A percentile compares a stretch with the other conserved stretches of the same genome.
phyloP scores from a whole-genome alignment of 2,113 vertebrate genomes.

The Calyptommatus sinebrachiatus region DNA sequence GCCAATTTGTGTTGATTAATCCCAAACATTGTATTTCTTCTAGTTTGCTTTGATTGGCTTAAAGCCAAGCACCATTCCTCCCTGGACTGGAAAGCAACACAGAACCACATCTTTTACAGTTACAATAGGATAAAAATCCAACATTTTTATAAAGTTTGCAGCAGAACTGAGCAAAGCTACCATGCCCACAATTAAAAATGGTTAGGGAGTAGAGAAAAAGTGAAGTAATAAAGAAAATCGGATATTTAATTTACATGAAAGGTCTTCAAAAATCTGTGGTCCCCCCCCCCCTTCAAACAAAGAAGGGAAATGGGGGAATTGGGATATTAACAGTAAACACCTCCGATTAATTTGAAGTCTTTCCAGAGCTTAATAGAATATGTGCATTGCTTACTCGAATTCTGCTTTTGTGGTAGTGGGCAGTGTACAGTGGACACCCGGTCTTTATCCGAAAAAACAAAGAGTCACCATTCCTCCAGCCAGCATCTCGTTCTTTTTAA shows the following conservation, averaged over 20 bases:
- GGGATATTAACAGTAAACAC: too few species aligned
- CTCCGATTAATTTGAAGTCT: neutral
- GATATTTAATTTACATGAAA: neutral
- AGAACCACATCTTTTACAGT: neutral
- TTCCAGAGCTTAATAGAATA: neutral
- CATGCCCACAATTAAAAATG: neutral
- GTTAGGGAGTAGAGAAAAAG: neutral
- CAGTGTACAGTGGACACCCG: neutral
- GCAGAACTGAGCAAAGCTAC: neutral
- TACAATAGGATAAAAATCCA: neutral
- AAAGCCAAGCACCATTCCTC: neutral
- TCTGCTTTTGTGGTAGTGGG: neutral
- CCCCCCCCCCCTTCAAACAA: neutral
- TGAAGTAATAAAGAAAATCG: neutral
- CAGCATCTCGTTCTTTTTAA: conserved; percentile 45
- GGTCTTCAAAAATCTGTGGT: neutral
- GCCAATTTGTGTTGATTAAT: neutral
- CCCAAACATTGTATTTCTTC: neutral
- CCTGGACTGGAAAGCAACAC: neutral
- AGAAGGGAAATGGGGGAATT: too few species aligned
- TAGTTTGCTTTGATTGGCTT: neutral
- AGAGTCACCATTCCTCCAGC: neutral
- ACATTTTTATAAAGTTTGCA: neutral
- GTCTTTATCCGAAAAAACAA: neutral
- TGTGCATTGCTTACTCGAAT: neutral